phyloP scores from a whole-genome alignment of 2,797 vertebrate genomes.

The Cyclopterus lumpus region DNA sequence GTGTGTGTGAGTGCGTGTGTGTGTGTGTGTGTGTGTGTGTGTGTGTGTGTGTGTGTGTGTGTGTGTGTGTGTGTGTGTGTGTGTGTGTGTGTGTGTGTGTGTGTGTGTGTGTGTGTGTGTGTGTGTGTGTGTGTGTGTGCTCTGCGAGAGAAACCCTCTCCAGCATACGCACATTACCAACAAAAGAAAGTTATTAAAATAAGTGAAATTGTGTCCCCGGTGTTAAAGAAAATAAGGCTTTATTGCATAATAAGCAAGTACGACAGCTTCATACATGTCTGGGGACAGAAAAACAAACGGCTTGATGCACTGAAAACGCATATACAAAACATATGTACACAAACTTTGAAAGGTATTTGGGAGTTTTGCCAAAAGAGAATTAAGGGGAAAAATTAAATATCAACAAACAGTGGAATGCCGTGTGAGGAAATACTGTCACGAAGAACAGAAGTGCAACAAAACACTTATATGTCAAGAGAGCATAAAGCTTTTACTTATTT shows the following conservation, averaged over 20 bases:
- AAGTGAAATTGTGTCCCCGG: constrained; percentile 4
- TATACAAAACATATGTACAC: constrained; percentile 91
- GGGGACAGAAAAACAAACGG: constrained; percentile 68
- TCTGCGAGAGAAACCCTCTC: background rate
- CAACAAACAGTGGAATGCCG: constrained; percentile 83
- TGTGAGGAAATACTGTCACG: constrained; percentile 91
- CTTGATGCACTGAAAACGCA: constrained; percentile 82
- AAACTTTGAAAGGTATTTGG: constrained; percentile 72
- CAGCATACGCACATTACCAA: background rate
- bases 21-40: background rate
- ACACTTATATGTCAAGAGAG: constrained; percentile 83
- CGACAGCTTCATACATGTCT: constrained; percentile 81
- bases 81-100: background rate
- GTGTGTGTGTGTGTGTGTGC: constrained; percentile 15
- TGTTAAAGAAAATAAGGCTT: constrained; percentile 88
- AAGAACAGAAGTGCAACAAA: constrained; percentile 86
- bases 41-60: constrained; percentile 17
- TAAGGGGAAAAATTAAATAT: constrained; percentile 82
- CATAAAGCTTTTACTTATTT: constrained; percentile 89
- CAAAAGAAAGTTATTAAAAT: background rate
- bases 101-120: background rate
- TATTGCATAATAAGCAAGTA: constrained; percentile 92
- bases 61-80: constrained; percentile 18
- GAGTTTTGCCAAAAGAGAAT: constrained; percentile 76
- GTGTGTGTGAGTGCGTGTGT: background rate